phyloP scores from a whole-genome alignment of 2,113 vertebrate species.

The Dascyllus trimaculatus region DNA sequence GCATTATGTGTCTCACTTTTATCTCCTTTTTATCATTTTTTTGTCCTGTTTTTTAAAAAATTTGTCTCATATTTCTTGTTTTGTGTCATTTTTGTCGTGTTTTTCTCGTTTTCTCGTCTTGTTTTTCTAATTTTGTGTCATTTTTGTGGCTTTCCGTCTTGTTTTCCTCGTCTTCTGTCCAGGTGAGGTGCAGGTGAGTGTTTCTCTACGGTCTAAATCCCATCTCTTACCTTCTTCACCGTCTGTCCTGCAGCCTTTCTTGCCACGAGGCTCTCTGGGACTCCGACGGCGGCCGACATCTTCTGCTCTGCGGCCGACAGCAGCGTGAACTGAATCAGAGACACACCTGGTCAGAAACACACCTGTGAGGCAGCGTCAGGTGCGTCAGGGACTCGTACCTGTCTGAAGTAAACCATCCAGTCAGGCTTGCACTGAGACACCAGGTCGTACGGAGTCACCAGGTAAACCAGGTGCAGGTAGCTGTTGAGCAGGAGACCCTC shows the following conservation, averaged over 20 bases:
- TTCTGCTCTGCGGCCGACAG: conserved; percentile 91
- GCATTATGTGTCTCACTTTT: too few relatives aligned
- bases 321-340: conserved; percentile 86
- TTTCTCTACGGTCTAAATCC: not conserved
- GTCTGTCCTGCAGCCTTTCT: conserved; percentile 93
- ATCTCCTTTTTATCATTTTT: too few relatives aligned
- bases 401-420: conserved; percentile 94
- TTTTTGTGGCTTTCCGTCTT: too few relatives aligned
- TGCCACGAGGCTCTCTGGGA: conserved; percentile 92
- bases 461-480: conserved; percentile 91
- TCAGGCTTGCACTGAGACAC: conserved; percentile 88
- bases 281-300: conserved; percentile 88
- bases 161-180: too few relatives aligned
- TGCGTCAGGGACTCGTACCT: conserved; percentile 80
- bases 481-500: conserved; percentile 93
- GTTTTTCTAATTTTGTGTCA: too few relatives aligned
- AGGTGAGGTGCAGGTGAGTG: not conserved
- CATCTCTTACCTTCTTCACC: conserved; percentile 89
- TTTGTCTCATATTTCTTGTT: too few relatives aligned
- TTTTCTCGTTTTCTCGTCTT: too few relatives aligned
- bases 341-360: not conserved
- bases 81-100: too few relatives aligned
- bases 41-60: too few relatives aligned
- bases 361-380: too few relatives aligned
- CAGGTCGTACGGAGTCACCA: conserved; percentile 93